A percentile compares a stretch with the other conserved stretches of the same genome.
Conservation (phyloP, 1,140 invertebrate genomes). For the Orchesella cincta region DNA sequence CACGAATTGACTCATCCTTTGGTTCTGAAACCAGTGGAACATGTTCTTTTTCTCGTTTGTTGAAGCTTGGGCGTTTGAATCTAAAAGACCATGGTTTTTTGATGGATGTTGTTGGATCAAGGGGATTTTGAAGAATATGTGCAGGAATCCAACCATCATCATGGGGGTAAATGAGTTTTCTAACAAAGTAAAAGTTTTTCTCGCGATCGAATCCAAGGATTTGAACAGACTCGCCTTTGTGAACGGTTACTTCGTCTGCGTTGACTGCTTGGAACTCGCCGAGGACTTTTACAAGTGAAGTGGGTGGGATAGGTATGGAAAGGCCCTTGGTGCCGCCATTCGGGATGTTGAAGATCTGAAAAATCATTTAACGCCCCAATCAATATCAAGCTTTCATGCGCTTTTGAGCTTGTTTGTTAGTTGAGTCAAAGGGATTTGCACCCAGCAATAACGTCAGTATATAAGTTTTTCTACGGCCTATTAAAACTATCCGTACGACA, state of each 20-base stretch:
- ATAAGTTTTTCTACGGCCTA: too few relatives aligned
- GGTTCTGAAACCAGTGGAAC: background rate
- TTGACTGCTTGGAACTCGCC: conserved; percentile 58
- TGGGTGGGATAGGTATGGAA: conserved; percentile 44
- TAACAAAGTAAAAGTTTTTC: conserved; percentile 54
- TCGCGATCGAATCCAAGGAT: conserved; percentile 51
- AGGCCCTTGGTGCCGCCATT: conserved; percentile 6
- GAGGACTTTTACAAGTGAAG: conserved; percentile 55
- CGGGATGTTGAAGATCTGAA: conserved; percentile 28
- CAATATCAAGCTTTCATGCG: too few relatives aligned
- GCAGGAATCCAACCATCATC: conserved; percentile 67
- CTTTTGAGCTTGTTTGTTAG: too few relatives aligned
- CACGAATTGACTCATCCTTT: conserved; percentile 6
- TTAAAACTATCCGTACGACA: too few relatives aligned
- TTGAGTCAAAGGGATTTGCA: too few relatives aligned
- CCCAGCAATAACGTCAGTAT: too few relatives aligned
- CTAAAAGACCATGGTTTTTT: conserved; percentile 26
- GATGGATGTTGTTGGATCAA: background rate
- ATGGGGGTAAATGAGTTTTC: conserved; percentile 49
- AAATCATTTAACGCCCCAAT: too few relatives aligned
- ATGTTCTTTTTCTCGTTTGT: conserved; percentile 23
- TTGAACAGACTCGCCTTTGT: conserved; percentile 58
- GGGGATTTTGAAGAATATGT: conserved; percentile 59
- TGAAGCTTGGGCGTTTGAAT: conserved; percentile 13
- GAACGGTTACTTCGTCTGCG: conserved; percentile 59